These are phyloP conservation scores for Acanthurus leucopareius DNA, from an alignment of 2,797 vertebrate genomes.

Conservation along the genomic window DNA sequence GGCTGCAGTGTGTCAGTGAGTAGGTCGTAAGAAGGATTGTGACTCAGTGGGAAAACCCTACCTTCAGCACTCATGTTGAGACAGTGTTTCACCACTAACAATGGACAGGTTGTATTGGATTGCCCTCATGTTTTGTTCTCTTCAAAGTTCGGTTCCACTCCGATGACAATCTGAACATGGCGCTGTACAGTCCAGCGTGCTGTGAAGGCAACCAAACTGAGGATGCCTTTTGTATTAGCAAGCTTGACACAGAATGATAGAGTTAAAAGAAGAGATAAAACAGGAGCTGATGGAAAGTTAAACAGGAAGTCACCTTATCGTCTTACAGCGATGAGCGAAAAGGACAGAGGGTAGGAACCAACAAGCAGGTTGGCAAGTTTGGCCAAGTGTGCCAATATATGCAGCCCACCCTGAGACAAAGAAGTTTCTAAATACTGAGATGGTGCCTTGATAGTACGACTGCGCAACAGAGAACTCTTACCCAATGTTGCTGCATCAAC, in stretches of 20 bases:
- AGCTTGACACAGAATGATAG: constrained; percentile 66
- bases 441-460: constrained; percentile 49
- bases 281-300: constrained; percentile 75
- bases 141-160: constrained; percentile 69
- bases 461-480: neutral
- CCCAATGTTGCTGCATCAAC: neutral
- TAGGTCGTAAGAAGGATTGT: constrained; percentile 26
- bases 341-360: constrained; percentile 48
- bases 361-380: constrained; percentile 52
- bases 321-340: constrained; percentile 52
- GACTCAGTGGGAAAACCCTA: constrained; percentile 47
- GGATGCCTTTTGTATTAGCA: constrained; percentile 75
- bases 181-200: constrained; percentile 44
- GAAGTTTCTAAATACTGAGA: constrained; percentile 42
- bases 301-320: constrained; percentile 85
- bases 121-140: constrained; percentile 68
- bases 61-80: constrained; percentile 48
- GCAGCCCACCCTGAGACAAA: constrained; percentile 37
- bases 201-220: constrained; percentile 51
- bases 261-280: constrained; percentile 82
- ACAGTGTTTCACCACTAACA: constrained; percentile 62
- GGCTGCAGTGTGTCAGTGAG: neutral
- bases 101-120: constrained; percentile 68
- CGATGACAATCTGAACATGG: constrained; percentile 76
- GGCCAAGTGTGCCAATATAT: constrained; percentile 30